A percentile compares a stretch with the other conserved stretches of the same genome.
These are phyloP conservation scores for Dromococcyx pavoninus DNA, from an alignment of 2,797 vertebrate species.

Conservation along the genomic window DNA sequence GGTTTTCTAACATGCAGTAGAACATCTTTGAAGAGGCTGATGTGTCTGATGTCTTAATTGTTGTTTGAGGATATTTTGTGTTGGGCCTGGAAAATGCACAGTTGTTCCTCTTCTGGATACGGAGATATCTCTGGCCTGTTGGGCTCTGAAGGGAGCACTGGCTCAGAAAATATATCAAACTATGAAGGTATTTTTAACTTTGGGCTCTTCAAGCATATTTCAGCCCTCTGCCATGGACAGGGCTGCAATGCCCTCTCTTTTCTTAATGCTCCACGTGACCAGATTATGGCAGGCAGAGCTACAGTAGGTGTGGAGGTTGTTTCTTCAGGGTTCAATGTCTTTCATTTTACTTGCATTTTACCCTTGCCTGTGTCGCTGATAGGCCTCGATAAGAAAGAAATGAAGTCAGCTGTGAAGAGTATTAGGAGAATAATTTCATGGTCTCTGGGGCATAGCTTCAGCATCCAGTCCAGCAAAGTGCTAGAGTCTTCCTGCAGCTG, in stretches of 20 bases:
- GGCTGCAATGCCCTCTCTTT: not conserved
- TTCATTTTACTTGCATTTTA: not conserved
- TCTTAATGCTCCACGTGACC: not conserved
- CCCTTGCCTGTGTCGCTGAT: not conserved
- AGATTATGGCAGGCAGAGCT: not conserved
- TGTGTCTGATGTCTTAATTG: not conserved
- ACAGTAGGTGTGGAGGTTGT: not conserved
- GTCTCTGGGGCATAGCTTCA: not conserved
- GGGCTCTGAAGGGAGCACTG: not conserved
- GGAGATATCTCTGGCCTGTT: not conserved
- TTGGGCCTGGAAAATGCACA: not conserved
- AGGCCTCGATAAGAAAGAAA: not conserved
- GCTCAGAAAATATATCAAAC: not conserved
- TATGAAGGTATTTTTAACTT: not conserved
- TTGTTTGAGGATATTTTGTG: not conserved
- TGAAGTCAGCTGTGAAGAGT: not conserved
- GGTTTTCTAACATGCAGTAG: not conserved
- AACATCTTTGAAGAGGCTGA: not conserved
- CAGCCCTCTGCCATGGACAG: fast-evolving
- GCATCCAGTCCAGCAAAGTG: not conserved
- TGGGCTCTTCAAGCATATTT: not conserved
- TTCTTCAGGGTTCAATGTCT: not conserved
- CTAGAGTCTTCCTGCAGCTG: not conserved
- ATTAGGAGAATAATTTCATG: not conserved
- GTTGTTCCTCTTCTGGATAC: not conserved